A percentile compares a stretch with the other conserved stretches of the same genome.
phyloP scores from a whole-genome alignment of 1,140 invertebrate species.

The Bombus terrestris region DNA sequence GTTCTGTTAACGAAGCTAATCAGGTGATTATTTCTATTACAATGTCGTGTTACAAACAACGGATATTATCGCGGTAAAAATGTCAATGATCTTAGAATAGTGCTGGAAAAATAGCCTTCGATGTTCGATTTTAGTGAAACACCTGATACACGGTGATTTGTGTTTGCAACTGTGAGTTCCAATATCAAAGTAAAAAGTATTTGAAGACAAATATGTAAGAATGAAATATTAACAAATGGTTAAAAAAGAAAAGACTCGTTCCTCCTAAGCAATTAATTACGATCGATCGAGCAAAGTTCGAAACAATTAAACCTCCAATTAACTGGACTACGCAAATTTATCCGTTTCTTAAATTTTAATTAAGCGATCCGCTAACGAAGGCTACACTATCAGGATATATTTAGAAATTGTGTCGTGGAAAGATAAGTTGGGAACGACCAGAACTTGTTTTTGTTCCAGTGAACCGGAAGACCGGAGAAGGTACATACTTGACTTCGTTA shows the following conservation, averaged over 20 bases:
- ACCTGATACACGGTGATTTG: no score
- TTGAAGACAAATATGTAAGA: no score
- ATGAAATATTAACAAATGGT: neutral
- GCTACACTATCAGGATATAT: neutral
- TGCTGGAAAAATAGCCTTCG: no score
- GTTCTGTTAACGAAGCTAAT: neutral
- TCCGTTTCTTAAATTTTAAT: neutral
- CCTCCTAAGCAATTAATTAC: neutral
- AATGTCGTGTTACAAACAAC: no score
- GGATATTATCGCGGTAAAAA: rapidly evolving
- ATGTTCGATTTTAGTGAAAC: no score
- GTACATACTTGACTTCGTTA: slow-evolving; percentile 8
- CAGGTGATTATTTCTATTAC: neutral
- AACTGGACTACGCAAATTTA: neutral
- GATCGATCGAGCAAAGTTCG: neutral
- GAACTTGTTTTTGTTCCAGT: slow-evolving; percentile 12
- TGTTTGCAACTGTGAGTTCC: no score
- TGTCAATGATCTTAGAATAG: neutral
- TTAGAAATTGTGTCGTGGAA: neutral
- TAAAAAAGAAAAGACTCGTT: no score
- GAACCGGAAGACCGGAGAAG: neutral
- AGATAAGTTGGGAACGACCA: neutral
- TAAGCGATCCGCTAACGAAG: neutral
- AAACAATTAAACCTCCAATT: neutral
- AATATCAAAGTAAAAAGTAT: no score